Evolutionary conservation across 2,888 invertebrate genomes (phyloP), one percentile per base, ranked within the genome.

Genomic region (Ceratothoa steindachneri): DNA sequence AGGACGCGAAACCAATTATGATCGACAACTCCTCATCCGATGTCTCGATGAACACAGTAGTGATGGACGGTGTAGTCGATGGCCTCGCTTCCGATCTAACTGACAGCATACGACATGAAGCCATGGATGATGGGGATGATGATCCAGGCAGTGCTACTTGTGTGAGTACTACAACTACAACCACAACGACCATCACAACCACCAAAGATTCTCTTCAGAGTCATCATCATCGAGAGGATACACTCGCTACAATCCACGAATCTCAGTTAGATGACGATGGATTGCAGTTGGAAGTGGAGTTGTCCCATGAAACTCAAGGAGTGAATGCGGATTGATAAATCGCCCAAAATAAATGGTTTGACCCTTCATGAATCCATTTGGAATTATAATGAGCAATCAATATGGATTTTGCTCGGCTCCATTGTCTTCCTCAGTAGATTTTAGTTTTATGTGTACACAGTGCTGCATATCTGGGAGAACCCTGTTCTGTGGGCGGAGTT

Each of bases 21-120:
- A 75, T 75, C 30, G 72, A 72, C 67, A 72, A 75, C 27, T 75
- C 75, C 27, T 75, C 75, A 30, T 41, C 67, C 5, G 65, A 69
- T 1, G 75, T 75, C n/a, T n/a, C 72, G 30, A 75, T 75, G 53
- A 66, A 53, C 12, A 67, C 69, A 2, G 75, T 72, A 22, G 75
- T 69, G 2, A 72, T 75, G 70, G 69, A 66, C 3, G 75, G 70
- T 0, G 74, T 41, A 41, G 41, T 41, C 5, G 41, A 41, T 41
- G 41, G 41, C 7, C 41, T 41, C 7, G 41, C 7, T 15, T 41
- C 41, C 5, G 41, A 41, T 41, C 41, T 41, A 9, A 41, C 41
- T 9, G 15, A 41, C 15, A 5, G 15, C 15, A 9, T 15, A 9
- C 15, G 5, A 41, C 7, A 41, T 15, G 41, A 41, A 41, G 5